Evolutionary conservation across 2,888 invertebrate genomes (phyloP), one percentile per base, ranked within the genome.

Genomic region (Trissolcus japonicus): DNA sequence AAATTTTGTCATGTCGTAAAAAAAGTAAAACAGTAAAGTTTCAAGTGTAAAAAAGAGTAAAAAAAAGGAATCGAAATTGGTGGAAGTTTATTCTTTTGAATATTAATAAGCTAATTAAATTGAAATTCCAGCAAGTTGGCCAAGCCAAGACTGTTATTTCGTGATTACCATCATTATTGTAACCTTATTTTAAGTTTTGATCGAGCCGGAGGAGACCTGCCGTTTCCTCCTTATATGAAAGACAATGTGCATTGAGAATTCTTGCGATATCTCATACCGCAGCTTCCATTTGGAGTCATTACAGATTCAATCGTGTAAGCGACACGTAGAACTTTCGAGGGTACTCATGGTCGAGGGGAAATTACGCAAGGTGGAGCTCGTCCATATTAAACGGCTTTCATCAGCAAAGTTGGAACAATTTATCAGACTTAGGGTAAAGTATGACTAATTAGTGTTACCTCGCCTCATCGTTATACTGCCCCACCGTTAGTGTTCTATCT

Each of bases 381-480:
- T 80, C 80, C 83, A 83, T 84, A 85, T 85, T 85, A 84, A 85
- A 83, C 82, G 82, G 78, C 81, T 82, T 83, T 82, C 81, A 83
- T 81, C 81, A 82, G 81, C 83, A 83, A 84, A 83, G 82, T 85
- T 83, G 82, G 80, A 82, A 83, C 83, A 83, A 84, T 85, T 85
- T 83, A 83, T 85, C 84, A 84, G 83, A 81, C 83, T 84, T 84
- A 83, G 81, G 81, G 80, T 84, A 82, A 83, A 84, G 83, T 84
- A 83, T 85, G 83, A 85, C 83, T 84, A 85, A 85, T 85, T 85
- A 85, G 83, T 78, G 69, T 84, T 82, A 82, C 82, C 83, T 83
- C 81, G 82, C 82, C 82, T 77, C 80, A 78, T 82, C 82, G 79
- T 81, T 76, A 80, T 81, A 82, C 77, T 79, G 75, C 56, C 75